Percentiles rank a stretch among this genome's conserved stretches.
Evolutionary conservation across 2,113 vertebrate species (phyloP).

Genomic region (Podarcis cretensis): DNA sequence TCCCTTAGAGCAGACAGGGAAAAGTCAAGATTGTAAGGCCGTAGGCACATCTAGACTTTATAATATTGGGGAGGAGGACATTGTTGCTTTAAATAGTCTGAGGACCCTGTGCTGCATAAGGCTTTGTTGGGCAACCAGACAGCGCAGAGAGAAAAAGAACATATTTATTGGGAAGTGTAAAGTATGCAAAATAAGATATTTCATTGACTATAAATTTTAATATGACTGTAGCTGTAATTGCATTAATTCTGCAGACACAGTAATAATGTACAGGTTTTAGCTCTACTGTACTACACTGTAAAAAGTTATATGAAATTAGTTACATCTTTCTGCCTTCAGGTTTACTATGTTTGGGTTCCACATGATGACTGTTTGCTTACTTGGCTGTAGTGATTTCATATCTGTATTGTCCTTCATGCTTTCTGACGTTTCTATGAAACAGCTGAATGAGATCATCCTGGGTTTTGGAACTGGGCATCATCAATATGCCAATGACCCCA

Average conservation of each 20-base stretch:
- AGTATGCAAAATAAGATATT: constrained; percentile 79
- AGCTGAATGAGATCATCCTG: background rate
- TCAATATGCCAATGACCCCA: background rate
- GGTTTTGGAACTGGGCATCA: background rate
- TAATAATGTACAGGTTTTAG: constrained; percentile 50
- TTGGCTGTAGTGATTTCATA: background rate
- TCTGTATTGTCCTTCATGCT: background rate
- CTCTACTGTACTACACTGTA: constrained; percentile 21
- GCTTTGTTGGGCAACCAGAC: constrained; percentile 74
- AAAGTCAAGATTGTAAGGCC: constrained; percentile 79
- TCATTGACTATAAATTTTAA: constrained; percentile 72
- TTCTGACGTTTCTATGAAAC: background rate
- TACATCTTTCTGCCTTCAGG: background rate
- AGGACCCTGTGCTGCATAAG: constrained; percentile 71
- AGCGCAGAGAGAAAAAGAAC: constrained; percentile 61
- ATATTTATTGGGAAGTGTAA: constrained; percentile 79
- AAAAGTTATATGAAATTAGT: background rate
- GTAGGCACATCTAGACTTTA: constrained; percentile 76
- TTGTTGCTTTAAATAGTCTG: constrained; percentile 80
- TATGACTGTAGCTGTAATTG: constrained; percentile 65
- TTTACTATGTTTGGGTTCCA: background rate
- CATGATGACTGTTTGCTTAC: background rate
- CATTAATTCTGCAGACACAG: constrained; percentile 70
- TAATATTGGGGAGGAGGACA: constrained; percentile 78
- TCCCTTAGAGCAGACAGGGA: constrained; percentile 80